Evolutionary conservation across 2,888 invertebrate genomes (phyloP), one percentile per base, ranked within the genome.

Genomic region (Apamea sordens): DNA sequence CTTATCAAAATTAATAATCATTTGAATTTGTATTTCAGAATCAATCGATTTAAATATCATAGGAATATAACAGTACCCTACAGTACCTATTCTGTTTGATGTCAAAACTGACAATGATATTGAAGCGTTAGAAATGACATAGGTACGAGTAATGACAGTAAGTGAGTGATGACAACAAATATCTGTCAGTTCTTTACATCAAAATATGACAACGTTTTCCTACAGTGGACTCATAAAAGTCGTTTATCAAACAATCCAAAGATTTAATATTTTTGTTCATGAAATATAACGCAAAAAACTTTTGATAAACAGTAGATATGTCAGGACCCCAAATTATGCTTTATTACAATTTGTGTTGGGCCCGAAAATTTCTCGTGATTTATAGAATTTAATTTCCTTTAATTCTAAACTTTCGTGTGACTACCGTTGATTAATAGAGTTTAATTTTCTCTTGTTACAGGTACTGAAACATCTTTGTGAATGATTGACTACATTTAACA

Each of bases 401-500:
- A 67, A 84, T 76, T 71, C 28, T 56, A 56, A 80, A 68, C 24
- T 73, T 80, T 77, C 53, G 53, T 77, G 67, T 56, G 47, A 77
- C n/a, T 67, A 72, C 73, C 28, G 47, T 79, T 76, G 59, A 81
- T 73, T 84, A 77, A 88, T 82, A 81, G 47, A 61, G 15, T 75
- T 47, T 73, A 78, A 84, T 89, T 80, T 87, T 80, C 73, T 81
- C 65, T 87, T 89, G 87, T 89, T 89, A 63, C 89, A 89, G 89
- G 89, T 89, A 73, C 65, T 32, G 50, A 76, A 74, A 78, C 72
- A 56, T 63, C 28, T 76, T 70, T 72, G 44, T 79, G 68, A 79
- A 76, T 86, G 63, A 84, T 72, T 72, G 53, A 69, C 36, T 63
- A 65, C 53, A 28, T 56, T 74, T 61, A 10, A 44, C n/a, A 24